Evolutionary conservation across 2,113 vertebrate species (phyloP), one percentile per base, ranked within the genome.

Genomic region (Ariopsis seemanni): DNA sequence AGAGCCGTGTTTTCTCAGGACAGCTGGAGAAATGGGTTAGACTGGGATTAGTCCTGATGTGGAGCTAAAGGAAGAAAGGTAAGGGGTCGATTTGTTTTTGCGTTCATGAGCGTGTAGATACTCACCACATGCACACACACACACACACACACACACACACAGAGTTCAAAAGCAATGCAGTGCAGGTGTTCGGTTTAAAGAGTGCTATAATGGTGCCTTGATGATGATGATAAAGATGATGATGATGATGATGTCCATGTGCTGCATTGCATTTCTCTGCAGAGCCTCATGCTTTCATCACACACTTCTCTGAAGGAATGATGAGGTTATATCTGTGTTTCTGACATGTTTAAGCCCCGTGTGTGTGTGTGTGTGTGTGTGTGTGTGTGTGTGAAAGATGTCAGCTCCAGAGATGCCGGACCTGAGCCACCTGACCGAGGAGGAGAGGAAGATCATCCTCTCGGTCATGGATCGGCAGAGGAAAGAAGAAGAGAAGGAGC

Each of bases 371-470:
- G 78, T 80, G 78, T 81, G 55, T 80, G 78, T 80, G 78, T 81
- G 65, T 67, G 60, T 67, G 69, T 53, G 65, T 74, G 83, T 71
- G 27, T 42, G 30, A 83, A 84, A 60, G 67, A 86, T 67, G 84
- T 84, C 84, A 74, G 86, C 77, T 42, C 79, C 69, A 82, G 97
- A 97, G 92, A 94, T 96, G 95, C 97, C 97, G 87, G 97, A 98
- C 95, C 96, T 98, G 93, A 98, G 97, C 96, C 97, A 98, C 95
- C 96, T 98, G 92, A 98, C 97, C 60, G 97, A 98, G 93, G 97
- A 98, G 93, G 97, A 98, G 94, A 93, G 96, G 91, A 97, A 96
- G 91, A 98, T 98, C 95, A 98, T 98, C 93, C 94, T 97, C 91
- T 97, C 97, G 34, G 97, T 98, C 93, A 97, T 98, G 97, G 96